Conservation (phyloP, 2,888 invertebrate genomes). For the Polylopha cassiicola region DNA sequence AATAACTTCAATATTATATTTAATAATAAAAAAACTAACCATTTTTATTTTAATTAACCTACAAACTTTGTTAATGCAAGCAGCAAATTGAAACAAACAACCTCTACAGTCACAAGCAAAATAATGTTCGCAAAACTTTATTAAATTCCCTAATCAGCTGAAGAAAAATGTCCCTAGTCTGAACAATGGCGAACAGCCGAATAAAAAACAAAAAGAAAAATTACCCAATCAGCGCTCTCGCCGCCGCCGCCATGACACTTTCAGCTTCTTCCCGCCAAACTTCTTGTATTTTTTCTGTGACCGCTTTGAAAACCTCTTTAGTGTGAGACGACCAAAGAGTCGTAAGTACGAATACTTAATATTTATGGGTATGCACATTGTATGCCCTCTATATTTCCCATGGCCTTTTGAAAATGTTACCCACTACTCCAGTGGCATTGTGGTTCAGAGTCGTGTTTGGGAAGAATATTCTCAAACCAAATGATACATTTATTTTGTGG, state of each 20-base stretch:
- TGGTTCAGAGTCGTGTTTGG: slow-evolving; percentile 5
- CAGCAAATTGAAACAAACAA: too few relatives aligned
- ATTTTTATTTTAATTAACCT: too few relatives aligned
- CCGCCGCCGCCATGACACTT: slow-evolving; percentile 55
- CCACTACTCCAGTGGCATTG: too few relatives aligned
- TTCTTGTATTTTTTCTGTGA: slow-evolving; percentile 52
- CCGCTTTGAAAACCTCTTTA: slow-evolving; percentile 37
- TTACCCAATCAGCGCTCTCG: slow-evolving; percentile 45
- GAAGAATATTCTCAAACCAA: slow-evolving; percentile 12
- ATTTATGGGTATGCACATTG: slow-evolving; percentile 58
- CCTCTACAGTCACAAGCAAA: too few relatives aligned
- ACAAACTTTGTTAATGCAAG: too few relatives aligned
- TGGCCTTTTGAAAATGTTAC: slow-evolving; percentile 34
- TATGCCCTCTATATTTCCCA: slow-evolving; percentile 37
- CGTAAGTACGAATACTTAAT: slow-evolving; percentile 41
- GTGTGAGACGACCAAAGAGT: slow-evolving; percentile 41
- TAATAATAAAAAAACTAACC: too few relatives aligned
- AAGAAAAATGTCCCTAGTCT: slow-evolving; percentile 1
- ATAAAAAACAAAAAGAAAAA: slow-evolving; percentile 20
- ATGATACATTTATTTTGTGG: slow-evolving; percentile 15
- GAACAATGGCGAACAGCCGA: neutral
- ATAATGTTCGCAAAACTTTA: too few relatives aligned
- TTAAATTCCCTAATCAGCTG: too few relatives aligned
- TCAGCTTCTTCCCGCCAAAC: slow-evolving; percentile 46
- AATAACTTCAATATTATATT: too few relatives aligned